phyloP scores from a whole-genome alignment of 2,797 vertebrate species.

The Eutrigla gurnardus region DNA sequence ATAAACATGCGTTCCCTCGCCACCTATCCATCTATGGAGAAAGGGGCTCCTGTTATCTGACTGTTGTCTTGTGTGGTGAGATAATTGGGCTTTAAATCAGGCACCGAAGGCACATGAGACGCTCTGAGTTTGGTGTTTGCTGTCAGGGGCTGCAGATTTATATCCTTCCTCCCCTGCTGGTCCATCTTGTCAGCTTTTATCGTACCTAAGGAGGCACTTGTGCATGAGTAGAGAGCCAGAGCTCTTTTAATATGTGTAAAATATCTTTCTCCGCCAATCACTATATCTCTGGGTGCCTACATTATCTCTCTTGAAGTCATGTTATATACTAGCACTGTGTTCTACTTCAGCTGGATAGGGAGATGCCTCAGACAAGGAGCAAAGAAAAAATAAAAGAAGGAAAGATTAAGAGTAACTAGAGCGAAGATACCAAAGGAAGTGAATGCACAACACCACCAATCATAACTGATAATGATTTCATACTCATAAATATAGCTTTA shows the following conservation, averaged over 20 bases:
- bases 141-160: slow-evolving; percentile 41
- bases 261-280: not conserved
- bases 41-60: slow-evolving; percentile 30
- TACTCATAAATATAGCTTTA: slow-evolving; percentile 7
- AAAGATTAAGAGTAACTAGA: not conserved
- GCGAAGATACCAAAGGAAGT: not conserved
- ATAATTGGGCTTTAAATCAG: slow-evolving; percentile 57
- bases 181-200: slow-evolving; percentile 21
- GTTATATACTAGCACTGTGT: not conserved
- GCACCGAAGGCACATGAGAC: not conserved
- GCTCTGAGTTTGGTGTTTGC: slow-evolving; percentile 37
- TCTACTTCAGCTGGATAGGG: not conserved
- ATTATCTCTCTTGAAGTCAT: slow-evolving; percentile 5
- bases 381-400: not conserved
- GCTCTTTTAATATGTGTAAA: slow-evolving; percentile 16
- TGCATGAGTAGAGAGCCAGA: not conserved
- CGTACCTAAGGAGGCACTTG: slow-evolving; percentile 18
- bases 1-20: slow-evolving; percentile 23
- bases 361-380: not conserved
- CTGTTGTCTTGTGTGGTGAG: slow-evolving; percentile 31
- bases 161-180: slow-evolving; percentile 15
- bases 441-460: not conserved
- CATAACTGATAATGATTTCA: not conserved
- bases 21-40: slow-evolving; percentile 48
- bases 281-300: slow-evolving; percentile 1